Evolutionary conservation across 2,797 vertebrate species (phyloP).

Genomic region (Trachurus trachurus): DNA sequence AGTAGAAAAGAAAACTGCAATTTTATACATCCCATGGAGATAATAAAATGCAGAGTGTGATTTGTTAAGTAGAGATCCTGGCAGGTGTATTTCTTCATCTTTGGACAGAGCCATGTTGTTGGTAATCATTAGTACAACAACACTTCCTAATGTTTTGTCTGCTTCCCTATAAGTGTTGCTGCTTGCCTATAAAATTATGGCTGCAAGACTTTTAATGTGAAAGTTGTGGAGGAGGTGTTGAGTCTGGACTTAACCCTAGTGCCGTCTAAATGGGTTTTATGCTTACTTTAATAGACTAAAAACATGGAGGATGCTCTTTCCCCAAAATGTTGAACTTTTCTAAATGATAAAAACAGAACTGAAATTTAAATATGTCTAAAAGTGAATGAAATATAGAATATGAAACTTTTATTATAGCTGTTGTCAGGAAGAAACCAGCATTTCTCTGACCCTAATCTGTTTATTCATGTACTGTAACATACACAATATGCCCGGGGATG

Average conservation of each 20-base stretch:
- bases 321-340: conserved; percentile 1
- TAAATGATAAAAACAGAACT: background rate
- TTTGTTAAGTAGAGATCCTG: background rate
- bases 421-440: conserved; percentile 20
- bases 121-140: background rate
- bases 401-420: conserved; percentile 1
- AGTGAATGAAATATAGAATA: background rate
- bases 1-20: no score
- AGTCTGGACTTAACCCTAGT: background rate
- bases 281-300: background rate
- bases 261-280: background rate
- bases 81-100: no score
- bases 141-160: background rate
- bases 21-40: background rate
- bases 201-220: background rate
- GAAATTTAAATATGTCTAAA: background rate
- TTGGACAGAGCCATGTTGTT: background rate
- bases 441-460: conserved; percentile 36
- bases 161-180: background rate
- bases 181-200: no score
- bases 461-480: conserved; percentile 42
- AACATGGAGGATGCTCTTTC: background rate
- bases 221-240: no score
- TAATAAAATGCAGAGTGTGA: background rate
- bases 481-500: conserved; percentile 19